Base-by-base conservation (phyloP, 2,113 vertebrate species). In the Chamaea fasciata region DNA sequence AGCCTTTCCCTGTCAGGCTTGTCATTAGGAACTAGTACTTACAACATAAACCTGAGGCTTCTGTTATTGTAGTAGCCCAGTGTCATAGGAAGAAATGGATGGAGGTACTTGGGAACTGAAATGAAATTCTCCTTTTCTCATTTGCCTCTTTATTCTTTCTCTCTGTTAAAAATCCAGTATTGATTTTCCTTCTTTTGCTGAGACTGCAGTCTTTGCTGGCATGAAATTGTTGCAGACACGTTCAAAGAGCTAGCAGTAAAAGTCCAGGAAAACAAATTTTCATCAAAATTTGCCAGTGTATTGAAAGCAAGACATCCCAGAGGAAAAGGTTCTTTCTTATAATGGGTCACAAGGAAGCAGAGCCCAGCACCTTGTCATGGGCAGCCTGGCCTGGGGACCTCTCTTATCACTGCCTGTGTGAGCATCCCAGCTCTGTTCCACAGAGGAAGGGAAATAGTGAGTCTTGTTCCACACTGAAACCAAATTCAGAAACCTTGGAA, bases 401-500 rank as follows among this genome's bases (percentile, higher is more conserved):
- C 37, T 80, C 35, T 74, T 15, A 17, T 70, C 0, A 1, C 21
- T 53, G 57, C 44, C 57, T 39, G 42, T 5, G 26, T 53, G 60
- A 63, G n/a, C 28, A 59, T 55, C 39, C 42, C 87, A 53, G 23
- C 52, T 39, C 55, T 67, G 5, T 46, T 81, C 55, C 69, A 60
- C 53, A 75, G 9, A 77, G 22, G 37, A 74, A 30, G 83, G 76
- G 37, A 46, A 77, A 50, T 3, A 0, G 16, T 35, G 24, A 13
- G 9, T 75, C 57, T 77, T 46, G 28, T 74, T 95, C 63, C 76
- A 53, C 21, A 2, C n/a, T 27, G 60, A 84, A 87, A 67, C 18
- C 60, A 70, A 89, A 81, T 64, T 90, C 37, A 31, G 50, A 89
- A 76, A 88, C 55, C 50, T 57, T 74, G 79, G 83, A 86, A 73